Base-by-base conservation (phyloP, 1,140 invertebrate species). In the Aphis craccivora region DNA sequence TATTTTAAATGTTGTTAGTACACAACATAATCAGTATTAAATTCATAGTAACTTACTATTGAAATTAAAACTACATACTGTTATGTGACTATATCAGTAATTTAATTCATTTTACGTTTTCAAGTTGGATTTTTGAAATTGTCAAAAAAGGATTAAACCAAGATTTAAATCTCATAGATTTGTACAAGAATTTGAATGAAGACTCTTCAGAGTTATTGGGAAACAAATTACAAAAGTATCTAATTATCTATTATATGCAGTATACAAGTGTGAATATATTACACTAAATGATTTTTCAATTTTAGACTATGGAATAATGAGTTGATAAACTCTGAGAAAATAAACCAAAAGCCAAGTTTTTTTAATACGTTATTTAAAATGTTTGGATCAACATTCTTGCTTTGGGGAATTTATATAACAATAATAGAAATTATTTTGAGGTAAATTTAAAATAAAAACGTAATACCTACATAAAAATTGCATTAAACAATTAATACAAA, bases 111-210 rank as follows among this genome's bases (percentile, higher is more conserved):
- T 8, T 60, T 86, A n/a, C 20, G 0, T n/a, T 88, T 51, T 48
- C 0, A 45, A 51, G 86, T 88, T 88, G 86, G 86, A 51, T 88
- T 88, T 48, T 88, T 35, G 48, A 5, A 48, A 25, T 88, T 48
- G 11, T 88, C 45, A 88, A 88, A 88, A 88, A 88, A 60, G 45
- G 86, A 48, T 88, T 88, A 14, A 37, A 88, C 51, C 45, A 88
- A 48, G 86, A 88, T n/a, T 88, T 88, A 48, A 30, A 88, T 51
- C 20, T 48, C 18, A 88, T 51, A 8, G 86, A 88, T 35, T 88
- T 88, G 23, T 88, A 88, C 2, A 35, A 11, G 0, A 51, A 51
- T 88, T 35, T 88, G 45, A 20, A 51, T 20, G 86, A 88, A 48
- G 86, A 88, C 30, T 88, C 86, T 1, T 30, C 86, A 20, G 86